phyloP scores from a whole-genome alignment of 2,888 invertebrate species.

The Capitulum mitella region DNA sequence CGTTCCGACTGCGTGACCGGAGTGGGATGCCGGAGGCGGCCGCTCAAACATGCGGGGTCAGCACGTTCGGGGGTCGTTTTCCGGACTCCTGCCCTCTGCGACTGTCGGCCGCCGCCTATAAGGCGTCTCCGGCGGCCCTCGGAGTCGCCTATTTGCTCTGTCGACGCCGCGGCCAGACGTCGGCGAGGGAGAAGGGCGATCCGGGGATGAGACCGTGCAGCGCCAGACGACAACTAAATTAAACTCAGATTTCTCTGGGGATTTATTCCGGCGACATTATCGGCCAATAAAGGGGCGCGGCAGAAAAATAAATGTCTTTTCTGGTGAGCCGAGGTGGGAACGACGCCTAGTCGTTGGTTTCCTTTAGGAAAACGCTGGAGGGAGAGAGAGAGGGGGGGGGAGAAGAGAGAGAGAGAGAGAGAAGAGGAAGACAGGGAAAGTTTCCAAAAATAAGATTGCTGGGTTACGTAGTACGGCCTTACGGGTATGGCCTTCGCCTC shows the following conservation, averaged over 20 bases:
- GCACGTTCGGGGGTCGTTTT: not conserved
- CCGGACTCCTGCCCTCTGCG: no score
- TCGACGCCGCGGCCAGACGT: not conserved
- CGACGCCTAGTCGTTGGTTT: not conserved
- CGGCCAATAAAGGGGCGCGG: not conserved
- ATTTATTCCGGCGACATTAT: conserved; percentile 7
- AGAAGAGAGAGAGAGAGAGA: no score
- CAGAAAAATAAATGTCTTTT: not conserved
- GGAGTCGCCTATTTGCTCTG: not conserved
- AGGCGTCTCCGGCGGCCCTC: not conserved
- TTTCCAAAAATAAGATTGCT: no score
- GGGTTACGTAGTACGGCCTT: no score
- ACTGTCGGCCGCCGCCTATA: no score
- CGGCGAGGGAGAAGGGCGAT: not conserved
- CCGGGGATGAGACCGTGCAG: not conserved
- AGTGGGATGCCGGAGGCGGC: not conserved
- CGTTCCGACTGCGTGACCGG: not conserved
- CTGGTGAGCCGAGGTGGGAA: not conserved
- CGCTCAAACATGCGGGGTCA: not conserved
- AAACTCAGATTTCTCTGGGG: conserved; percentile 18
- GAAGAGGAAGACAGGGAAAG: no score
- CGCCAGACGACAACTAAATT: conserved; percentile 24
- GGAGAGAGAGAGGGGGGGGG: no score
- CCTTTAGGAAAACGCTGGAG: no score
- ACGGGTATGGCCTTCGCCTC: no score